Evolutionary conservation across 2,113 vertebrate species (phyloP).

Genomic region (Rostratula benghalensis): DNA sequence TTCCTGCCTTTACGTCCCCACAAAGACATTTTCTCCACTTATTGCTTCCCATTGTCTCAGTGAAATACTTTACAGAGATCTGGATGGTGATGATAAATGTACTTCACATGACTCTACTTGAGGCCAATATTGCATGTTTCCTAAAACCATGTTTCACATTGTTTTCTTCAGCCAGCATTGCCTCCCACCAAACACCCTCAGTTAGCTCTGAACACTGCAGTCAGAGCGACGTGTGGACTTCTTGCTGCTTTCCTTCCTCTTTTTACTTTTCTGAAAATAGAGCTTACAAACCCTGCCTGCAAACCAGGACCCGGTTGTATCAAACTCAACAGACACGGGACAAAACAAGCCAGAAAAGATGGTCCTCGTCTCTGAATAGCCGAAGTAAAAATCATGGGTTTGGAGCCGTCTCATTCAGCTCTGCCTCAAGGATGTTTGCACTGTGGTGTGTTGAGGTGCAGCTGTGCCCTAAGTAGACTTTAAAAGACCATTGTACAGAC

Average conservation of each 20-base stretch:
- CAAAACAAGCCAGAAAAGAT: background rate
- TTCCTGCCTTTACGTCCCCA: background rate
- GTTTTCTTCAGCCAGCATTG: background rate
- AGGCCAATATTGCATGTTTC: background rate
- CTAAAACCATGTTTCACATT: background rate
- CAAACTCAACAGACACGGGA: background rate
- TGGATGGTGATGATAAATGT: background rate
- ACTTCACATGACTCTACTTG: background rate
- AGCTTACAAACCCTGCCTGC: background rate
- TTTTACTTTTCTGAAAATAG: background rate
- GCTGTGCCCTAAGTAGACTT: conserved; percentile 14
- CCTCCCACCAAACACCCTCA: background rate
- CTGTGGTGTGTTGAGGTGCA: background rate
- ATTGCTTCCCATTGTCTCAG: background rate
- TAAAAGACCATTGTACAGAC: background rate
- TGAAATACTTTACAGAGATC: background rate
- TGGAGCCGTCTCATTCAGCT: background rate
- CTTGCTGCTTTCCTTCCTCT: background rate
- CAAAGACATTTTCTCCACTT: background rate
- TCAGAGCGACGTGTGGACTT: rapidly evolving
- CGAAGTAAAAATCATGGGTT: background rate
- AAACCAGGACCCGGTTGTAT: background rate
- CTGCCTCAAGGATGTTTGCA: conserved; percentile 2
- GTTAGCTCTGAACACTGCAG: background rate
- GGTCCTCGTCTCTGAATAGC: background rate